phyloP scores from a whole-genome alignment of 1,140 invertebrate genomes.

The Magallana ariakensis region DNA sequence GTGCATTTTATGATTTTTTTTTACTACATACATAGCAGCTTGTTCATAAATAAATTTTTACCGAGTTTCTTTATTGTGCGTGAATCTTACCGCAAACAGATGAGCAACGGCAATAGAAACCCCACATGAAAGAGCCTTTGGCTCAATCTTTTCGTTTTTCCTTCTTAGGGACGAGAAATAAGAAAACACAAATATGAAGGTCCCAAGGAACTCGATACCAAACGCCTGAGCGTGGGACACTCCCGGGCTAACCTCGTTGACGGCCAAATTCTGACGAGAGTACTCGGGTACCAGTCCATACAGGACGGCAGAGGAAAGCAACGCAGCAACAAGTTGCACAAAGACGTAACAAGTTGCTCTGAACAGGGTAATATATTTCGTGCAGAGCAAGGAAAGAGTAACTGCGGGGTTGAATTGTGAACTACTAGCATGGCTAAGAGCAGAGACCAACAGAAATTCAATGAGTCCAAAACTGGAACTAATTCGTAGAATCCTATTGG shows the following conservation, averaged over 20 bases:
- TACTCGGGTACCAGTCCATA: constrained; percentile 68
- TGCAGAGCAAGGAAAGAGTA: constrained; percentile 79
- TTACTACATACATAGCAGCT: too few species aligned
- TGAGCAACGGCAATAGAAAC: constrained; percentile 48
- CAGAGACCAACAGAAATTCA: constrained; percentile 84
- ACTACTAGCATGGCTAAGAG: constrained; percentile 66
- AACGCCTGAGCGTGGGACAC: constrained; percentile 84
- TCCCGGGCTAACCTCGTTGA: constrained; percentile 58
- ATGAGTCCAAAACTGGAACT: constrained; percentile 87
- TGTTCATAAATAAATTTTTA: too few species aligned
- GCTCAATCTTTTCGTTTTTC: constrained; percentile 46
- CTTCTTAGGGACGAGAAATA: constrained; percentile 91
- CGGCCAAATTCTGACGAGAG: constrained; percentile 52
- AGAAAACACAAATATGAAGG: constrained; percentile 91
- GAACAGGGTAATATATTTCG: constrained; percentile 88
- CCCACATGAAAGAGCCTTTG: constrained; percentile 45
- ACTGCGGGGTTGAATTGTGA: constrained; percentile 75
- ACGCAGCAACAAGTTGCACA: constrained; percentile 67
- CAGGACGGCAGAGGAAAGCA: constrained; percentile 67
- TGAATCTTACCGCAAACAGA: constrained; percentile 52
- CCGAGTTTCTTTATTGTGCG: too few species aligned
- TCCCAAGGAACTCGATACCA: constrained; percentile 90
- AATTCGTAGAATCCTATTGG: constrained; percentile 49
- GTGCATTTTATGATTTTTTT: too few species aligned
- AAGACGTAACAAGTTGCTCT: constrained; percentile 83